phyloP scores from a whole-genome alignment of 2,888 invertebrate genomes.

The Conchocele bisecta region DNA sequence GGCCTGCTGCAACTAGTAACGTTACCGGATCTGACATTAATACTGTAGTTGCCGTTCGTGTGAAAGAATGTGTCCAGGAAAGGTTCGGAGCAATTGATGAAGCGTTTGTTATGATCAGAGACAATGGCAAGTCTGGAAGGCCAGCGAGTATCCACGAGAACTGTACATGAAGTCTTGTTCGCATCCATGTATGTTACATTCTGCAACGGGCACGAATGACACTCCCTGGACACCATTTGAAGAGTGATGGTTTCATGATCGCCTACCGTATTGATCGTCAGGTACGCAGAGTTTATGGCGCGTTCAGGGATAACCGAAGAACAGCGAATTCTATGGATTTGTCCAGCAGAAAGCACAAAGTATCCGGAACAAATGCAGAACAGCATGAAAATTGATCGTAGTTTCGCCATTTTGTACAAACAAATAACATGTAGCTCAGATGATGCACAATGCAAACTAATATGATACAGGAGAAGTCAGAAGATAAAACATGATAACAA shows the following conservation, averaged over 20 bases:
- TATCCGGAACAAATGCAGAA: too few species aligned
- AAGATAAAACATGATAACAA: too few species aligned
- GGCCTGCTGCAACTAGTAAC: slow-evolving; percentile 7
- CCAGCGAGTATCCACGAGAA: slow-evolving; percentile 72
- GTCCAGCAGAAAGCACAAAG: too few species aligned
- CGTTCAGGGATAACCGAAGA: too few species aligned
- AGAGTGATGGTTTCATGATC: slow-evolving; percentile 27
- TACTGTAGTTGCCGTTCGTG: slow-evolving; percentile 29
- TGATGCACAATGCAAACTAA: too few species aligned
- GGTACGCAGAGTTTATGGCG: slow-evolving; percentile 34
- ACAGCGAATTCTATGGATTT: too few species aligned
- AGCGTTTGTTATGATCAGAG: background rate
- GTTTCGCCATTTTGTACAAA: too few species aligned
- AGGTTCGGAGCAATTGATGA: background rate
- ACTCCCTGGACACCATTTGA: slow-evolving; percentile 43
- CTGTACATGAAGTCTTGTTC: slow-evolving; percentile 57
- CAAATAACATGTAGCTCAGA: too few species aligned
- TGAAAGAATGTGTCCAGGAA: slow-evolving; percentile 22
- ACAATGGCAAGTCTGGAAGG: slow-evolving; percentile 51
- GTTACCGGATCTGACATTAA: slow-evolving; percentile 19
- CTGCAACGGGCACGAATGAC: slow-evolving; percentile 59
- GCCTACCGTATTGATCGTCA: slow-evolving; percentile 38
- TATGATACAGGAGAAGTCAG: too few species aligned
- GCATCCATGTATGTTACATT: slow-evolving; percentile 41
- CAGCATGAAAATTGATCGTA: too few species aligned